Base-by-base conservation (phyloP, 2,888 invertebrate species). In the Mystacides longicornis region DNA sequence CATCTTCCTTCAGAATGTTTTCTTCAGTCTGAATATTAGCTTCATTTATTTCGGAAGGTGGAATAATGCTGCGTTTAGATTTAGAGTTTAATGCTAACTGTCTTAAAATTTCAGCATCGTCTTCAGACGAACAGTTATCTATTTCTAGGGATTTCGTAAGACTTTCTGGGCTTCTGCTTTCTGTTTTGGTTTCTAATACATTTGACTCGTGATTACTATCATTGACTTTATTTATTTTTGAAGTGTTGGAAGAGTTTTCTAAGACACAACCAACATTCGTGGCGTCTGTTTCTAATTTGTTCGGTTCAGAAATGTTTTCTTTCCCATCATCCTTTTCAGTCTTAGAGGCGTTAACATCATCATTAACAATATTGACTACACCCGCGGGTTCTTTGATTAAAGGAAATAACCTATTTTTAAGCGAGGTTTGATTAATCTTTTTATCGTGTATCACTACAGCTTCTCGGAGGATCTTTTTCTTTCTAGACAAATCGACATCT, bases 41-140 rank as follows among this genome's bases (percentile, higher is more conserved):
- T 11, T 48, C 48, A 5, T 23, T 7, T 2, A 14, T 11, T 2
- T 11, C 5, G 2, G 48, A n/a, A 18, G 20, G 19, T 18, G 43
- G 27, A 22, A 22, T 56, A 19, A 21, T 9, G 55, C 60, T 49
- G 45, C 58, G 52, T 5, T 54, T 51, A 59, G 65, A 60, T 65
- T 77, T 77, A 0, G 76, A 76, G 68, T 75, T 70, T 1, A 77
- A 67, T 31, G 76, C 78, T 66, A 72, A 66, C 62, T 75, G 70
- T 60, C 78, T 65, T 27, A 77, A 67, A 59, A 69, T 58, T 66
- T 77, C 77, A 60, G 75, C 64, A 61, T 78, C 77, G 62, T 77
- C 75, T 66, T 78, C 78, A 49, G 76, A 75, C 66, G 71, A 70
- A 59, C 46, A 52, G 37, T 37, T 46, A 18, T 22, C 33, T 4